These are phyloP conservation scores for Notodonta ziczac DNA, from an alignment of 2,888 invertebrate species.

Conservation along the genomic window DNA sequence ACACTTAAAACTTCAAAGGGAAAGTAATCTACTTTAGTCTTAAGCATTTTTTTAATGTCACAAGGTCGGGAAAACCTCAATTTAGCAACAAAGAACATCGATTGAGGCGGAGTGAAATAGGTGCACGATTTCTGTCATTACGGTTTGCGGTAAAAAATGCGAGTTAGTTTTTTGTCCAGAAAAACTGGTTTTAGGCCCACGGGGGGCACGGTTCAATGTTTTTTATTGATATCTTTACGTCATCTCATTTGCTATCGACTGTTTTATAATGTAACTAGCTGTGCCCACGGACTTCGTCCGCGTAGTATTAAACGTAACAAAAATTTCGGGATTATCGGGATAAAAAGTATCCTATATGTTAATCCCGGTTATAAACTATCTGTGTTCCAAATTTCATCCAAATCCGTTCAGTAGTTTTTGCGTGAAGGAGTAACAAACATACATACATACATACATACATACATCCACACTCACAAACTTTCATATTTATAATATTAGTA, in stretches of 20 bases:
- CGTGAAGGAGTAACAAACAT: too few relatives aligned
- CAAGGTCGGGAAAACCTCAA: constrained; percentile 59
- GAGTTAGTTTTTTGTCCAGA: constrained; percentile 43
- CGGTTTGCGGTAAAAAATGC: constrained; percentile 37
- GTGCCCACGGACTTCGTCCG: too few relatives aligned
- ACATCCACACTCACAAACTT: too few relatives aligned
- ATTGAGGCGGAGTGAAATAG: constrained; percentile 45
- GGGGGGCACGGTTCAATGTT: constrained; percentile 14
- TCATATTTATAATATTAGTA: too few relatives aligned
- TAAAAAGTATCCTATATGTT: too few relatives aligned
- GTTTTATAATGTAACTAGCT: constrained; percentile 18
- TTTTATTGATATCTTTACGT: constrained; percentile 19
- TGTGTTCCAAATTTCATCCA: too few relatives aligned
- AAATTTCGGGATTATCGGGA: too few relatives aligned
- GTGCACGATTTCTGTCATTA: constrained; percentile 47
- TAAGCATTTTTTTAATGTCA: constrained; percentile 41
- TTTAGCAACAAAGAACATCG: constrained; percentile 58
- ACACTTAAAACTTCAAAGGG: constrained; percentile 57
- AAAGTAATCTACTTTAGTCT: constrained; percentile 59
- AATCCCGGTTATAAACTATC: too few relatives aligned
- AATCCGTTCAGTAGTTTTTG: too few relatives aligned
- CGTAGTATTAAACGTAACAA: too few relatives aligned
- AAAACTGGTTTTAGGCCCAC: constrained; percentile 32
- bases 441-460: too few relatives aligned
- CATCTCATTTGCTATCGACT: constrained; percentile 29